Evolutionary conservation across 2,888 invertebrate genomes (phyloP), one percentile per base, ranked within the genome.

Genomic region (Thalpophila matura): DNA sequence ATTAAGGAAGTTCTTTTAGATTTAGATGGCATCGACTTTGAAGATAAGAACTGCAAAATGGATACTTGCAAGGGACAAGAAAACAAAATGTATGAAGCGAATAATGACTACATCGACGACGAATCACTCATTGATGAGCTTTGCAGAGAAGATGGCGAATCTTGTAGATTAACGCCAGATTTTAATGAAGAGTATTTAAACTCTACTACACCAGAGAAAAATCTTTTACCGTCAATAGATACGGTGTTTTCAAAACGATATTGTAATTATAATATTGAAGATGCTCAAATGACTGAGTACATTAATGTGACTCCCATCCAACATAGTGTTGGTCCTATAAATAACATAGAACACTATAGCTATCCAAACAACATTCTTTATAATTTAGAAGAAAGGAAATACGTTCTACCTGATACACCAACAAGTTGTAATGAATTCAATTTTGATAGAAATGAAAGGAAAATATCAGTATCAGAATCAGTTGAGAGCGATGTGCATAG

Each of bases 1-100:
- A 94, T 94, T 0, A 94, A 94, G 82, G 95, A 95, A 80, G 94
- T 94, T 3, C 80, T 94, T 9, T 79, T 94, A 73, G 94, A 95
- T 76, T 77, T 95, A 37, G 94, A 94, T 65, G 89, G 85, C 38
- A 94, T 95, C 49, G 93, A 94, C 42, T 94, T 92, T 68, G 94
- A 91, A 68, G 91, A 90, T 26, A 88, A 86, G 67, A 89, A 85
- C 58, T 86, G 85, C 35, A 89, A 89, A 79, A 84, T 85, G 2
- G 83, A 84, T 4, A 79, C 78, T 31, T 82, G 72, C 24, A 88
- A 84, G 68, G 84, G 80, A 20, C 80, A 82, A 62, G 70, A 66
- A n/a, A 79, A 70, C 3, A 88, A 85, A 62, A 68, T 79, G 22
- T 89, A 86, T 64, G 86, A 89, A 63, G 67, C 78, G n/a, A 92